phyloP scores from a whole-genome alignment of 2,113 vertebrate genomes.

The Cyphomyrus plagiostoma region DNA sequence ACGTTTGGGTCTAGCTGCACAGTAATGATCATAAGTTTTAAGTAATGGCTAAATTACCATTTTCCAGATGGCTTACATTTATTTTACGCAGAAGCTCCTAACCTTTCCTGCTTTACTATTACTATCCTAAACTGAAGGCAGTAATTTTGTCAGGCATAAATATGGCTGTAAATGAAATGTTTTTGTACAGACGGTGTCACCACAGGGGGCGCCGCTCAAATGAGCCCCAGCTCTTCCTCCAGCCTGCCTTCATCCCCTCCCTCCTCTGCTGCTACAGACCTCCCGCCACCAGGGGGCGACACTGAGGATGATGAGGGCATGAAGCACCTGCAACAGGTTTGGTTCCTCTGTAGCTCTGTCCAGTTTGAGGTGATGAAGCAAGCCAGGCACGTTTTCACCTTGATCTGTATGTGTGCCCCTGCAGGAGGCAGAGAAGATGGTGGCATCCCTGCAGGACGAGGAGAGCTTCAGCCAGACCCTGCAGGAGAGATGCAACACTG shows the following conservation, averaged over 20 bases:
- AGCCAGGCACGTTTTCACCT: not conserved
- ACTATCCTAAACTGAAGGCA: not conserved
- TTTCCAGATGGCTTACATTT: not conserved
- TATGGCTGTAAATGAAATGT: not conserved
- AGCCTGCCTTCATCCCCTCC: constrained; percentile 61
- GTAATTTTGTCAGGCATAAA: not conserved
- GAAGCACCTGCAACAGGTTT: constrained; percentile 87
- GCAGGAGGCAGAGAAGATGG: constrained; percentile 87
- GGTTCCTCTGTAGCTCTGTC: not conserved
- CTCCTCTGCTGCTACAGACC: constrained; percentile 59
- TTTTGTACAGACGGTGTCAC: constrained; percentile 42
- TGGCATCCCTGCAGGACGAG: constrained; percentile 84
- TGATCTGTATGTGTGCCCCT: not conserved
- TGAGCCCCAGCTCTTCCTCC: constrained; percentile 54
- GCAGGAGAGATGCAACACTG: constrained; percentile 76
- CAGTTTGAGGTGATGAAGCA: not conserved
- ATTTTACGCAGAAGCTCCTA: not conserved
- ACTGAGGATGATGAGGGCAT: constrained; percentile 85
- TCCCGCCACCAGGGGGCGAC: constrained; percentile 66
- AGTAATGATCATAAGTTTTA: not conserved
- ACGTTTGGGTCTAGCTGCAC: not conserved
- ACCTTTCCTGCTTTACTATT: not conserved
- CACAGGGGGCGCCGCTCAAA: constrained; percentile 51
- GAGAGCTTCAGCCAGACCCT: constrained; percentile 79
- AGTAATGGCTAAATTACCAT: not conserved